These are phyloP conservation scores for Belgica antarctica DNA, from an alignment of 2,888 invertebrate genomes.

Conservation along the genomic window DNA sequence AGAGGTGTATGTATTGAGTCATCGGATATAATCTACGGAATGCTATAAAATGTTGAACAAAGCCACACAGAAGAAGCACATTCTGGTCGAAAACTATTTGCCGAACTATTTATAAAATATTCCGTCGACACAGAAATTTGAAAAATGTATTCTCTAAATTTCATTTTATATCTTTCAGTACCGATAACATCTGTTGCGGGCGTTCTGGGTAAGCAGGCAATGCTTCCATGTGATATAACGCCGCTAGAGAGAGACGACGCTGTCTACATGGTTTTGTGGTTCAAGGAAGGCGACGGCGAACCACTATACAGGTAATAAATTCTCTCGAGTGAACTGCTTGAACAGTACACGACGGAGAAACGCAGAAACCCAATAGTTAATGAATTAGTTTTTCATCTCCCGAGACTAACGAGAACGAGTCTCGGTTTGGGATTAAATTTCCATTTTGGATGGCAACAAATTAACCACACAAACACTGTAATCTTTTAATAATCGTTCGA, in stretches of 20 bases:
- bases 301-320: conserved; percentile 75
- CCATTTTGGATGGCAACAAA: not conserved
- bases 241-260: conserved; percentile 75
- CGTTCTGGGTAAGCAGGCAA: conserved; percentile 76
- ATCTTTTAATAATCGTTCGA: not conserved
- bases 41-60: not conserved
- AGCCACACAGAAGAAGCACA: conserved; percentile 18
- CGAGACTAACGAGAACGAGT: not conserved
- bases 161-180: conserved; percentile 60
- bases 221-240: conserved; percentile 82
- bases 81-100: not conserved
- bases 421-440: not conserved
- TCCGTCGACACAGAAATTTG: not conserved
- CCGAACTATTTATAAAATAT: not conserved
- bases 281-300: conserved; percentile 78
- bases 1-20: not conserved
- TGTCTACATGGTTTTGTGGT: conserved; percentile 87
- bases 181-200: conserved; percentile 78
- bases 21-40: conserved; percentile 13
- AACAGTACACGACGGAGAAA: not conserved
- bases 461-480: not conserved
- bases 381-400: conserved; percentile 23
- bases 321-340: not conserved
- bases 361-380: not conserved
- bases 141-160: not conserved